A percentile compares a stretch with the other conserved stretches of the same genome.
Conservation (phyloP, 2,888 invertebrate genomes). For the Psylliodes chrysocephalus region DNA sequence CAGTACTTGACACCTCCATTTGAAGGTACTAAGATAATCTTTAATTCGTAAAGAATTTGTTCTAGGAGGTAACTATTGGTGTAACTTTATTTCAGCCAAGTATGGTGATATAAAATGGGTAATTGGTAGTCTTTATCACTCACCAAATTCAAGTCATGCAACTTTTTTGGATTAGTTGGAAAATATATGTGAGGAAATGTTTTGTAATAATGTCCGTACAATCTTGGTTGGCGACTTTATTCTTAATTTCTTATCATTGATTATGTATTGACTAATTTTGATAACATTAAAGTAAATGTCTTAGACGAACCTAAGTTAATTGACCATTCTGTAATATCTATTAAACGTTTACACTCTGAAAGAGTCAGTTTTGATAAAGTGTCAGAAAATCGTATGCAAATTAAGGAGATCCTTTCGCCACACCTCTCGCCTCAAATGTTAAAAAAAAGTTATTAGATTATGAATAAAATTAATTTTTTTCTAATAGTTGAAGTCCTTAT, state of each 20-base stretch:
- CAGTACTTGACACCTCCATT: too few species aligned
- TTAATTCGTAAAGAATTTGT: too few species aligned
- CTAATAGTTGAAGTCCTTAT: too few species aligned
- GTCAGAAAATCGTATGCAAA: too few species aligned
- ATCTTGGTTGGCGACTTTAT: slow-evolving; percentile 4
- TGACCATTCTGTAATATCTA: neutral
- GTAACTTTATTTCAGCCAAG: neutral
- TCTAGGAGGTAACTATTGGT: slow-evolving; percentile 6
- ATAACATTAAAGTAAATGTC: slow-evolving; percentile 3
- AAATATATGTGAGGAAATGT: slow-evolving; percentile 25
- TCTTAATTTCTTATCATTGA: neutral
- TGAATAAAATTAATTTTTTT: too few species aligned
- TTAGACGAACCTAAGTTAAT: slow-evolving; percentile 16
- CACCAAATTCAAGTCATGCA: slow-evolving; percentile 22
- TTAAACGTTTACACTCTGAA: slow-evolving; percentile 1
- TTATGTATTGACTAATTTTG: slow-evolving; percentile 7
- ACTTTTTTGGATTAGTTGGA: slow-evolving; percentile 25
- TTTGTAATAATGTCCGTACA: slow-evolving; percentile 17
- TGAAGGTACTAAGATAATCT: too few species aligned
- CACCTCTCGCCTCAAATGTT: too few species aligned
- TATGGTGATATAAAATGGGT: slow-evolving; percentile 21
- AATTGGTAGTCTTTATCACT: slow-evolving; percentile 25
- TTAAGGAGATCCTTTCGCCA: too few species aligned
- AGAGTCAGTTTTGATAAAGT: too few species aligned
- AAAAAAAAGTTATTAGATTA: too few species aligned